phyloP scores from a whole-genome alignment of 2,888 invertebrate species.

The Lithophane leautieri region DNA sequence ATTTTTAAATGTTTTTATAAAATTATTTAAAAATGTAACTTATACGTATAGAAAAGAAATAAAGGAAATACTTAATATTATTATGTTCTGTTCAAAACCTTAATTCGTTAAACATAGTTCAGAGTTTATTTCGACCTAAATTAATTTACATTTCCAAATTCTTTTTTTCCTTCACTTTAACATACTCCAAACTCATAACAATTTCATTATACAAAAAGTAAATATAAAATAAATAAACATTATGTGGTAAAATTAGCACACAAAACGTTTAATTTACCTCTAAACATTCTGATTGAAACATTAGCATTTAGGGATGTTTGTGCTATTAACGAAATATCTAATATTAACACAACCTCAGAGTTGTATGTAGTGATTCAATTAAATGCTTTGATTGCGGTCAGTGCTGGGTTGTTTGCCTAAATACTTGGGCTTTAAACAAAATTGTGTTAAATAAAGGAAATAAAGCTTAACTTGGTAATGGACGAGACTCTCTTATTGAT shows the following conservation, averaged over 20 bases:
- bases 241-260: slow-evolving; percentile 51
- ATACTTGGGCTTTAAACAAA: slow-evolving; percentile 45
- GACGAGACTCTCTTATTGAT: slow-evolving; percentile 33
- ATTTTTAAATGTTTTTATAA: no score
- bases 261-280: slow-evolving; percentile 32
- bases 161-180: not conserved
- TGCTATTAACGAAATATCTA: slow-evolving; percentile 48
- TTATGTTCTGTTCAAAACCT: not conserved
- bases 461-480: slow-evolving; percentile 32
- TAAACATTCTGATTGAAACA: slow-evolving; percentile 54
- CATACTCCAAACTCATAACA: not conserved
- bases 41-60: no score
- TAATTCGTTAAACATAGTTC: not conserved
- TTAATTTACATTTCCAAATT: not conserved
- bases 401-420: slow-evolving; percentile 29
- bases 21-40: no score
- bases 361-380: slow-evolving; percentile 51
- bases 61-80: not conserved
- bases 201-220: not conserved
- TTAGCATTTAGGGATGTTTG: slow-evolving; percentile 44
- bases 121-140: not conserved
- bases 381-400: slow-evolving; percentile 43
- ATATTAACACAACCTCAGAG: slow-evolving; percentile 55
- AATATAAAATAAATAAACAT: slow-evolving; percentile 11
- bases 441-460: slow-evolving; percentile 36